phyloP scores from a whole-genome alignment of 2,888 invertebrate species.

The Perithous albicinctus region DNA sequence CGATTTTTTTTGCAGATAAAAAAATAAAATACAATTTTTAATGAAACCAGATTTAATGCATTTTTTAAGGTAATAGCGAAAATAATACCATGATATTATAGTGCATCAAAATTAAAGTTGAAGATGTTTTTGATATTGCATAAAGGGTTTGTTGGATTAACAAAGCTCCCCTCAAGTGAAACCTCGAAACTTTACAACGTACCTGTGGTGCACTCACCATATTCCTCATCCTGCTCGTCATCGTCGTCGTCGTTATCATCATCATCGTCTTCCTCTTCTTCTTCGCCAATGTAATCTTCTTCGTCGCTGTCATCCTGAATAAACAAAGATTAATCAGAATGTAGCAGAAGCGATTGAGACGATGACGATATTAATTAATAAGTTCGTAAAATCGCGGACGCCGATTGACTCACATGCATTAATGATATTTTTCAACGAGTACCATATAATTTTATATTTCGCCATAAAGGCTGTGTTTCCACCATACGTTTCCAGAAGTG shows the following conservation, averaged over 20 bases:
- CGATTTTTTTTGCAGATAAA: no score
- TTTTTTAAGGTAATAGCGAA: no score
- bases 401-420: background rate
- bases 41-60: no score
- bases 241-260: constrained; percentile 86
- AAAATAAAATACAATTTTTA: no score
- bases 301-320: constrained; percentile 86
- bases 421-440: background rate
- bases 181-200: constrained; percentile 21
- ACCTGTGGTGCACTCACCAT: constrained; percentile 81
- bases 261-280: constrained; percentile 87
- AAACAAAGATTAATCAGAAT: background rate
- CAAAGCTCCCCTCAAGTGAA: background rate
- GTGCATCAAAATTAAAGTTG: no score
- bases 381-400: background rate
- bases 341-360: background rate
- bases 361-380: background rate
- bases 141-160: background rate
- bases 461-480: background rate
- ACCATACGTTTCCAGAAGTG: background rate
- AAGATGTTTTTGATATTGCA: no score
- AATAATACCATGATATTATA: no score
- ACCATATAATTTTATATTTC: background rate
- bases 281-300: constrained; percentile 89
- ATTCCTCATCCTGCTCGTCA: constrained; percentile 84